Evolutionary conservation across 2,888 invertebrate species (phyloP), one percentile per base, ranked within the genome.

Genomic region (Chalcosyrphus nemorum): DNA sequence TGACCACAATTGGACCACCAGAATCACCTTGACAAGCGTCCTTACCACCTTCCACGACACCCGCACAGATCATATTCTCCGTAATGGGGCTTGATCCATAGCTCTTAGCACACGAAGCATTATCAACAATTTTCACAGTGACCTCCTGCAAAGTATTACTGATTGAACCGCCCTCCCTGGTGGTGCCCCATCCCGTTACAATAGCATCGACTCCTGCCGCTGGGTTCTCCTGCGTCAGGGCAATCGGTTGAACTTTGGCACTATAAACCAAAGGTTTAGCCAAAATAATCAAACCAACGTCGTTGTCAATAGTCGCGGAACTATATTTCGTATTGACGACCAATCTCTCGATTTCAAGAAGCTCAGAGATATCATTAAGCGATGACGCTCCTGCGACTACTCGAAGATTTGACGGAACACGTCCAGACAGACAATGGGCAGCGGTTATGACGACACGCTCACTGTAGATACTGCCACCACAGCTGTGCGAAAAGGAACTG

Each of bases 251-350:
- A 0, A 93, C 91, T 0, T 86, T 88, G 0, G 90, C 87, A 50
- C 88, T 91, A 71, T 92, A 93, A 2, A 87, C 86, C 52, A 94
- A 87, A 0, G 92, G 90, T 2, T 89, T 91, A 0, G 90, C 82
- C 2, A 94, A 90, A 89, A 93, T 92, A 7, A 94, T 88, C 1
- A 94, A 86, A 0, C 93, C 94, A 3, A 94, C 90, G 71, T 94
- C 94, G 82, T 92, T 92, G 71, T 94, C 93, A 90, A 93, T 92
- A 0, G 89, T 88, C 45, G 87, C 88, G 56, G 89, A 88, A 38
- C 87, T 88, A 63, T 88, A 89, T 29, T 87, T 87, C 9, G 2
- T 15, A 9, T 57, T 24, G 6, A 41, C 6, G 3, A 59, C n/a
- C 1, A 41, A 7, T 50, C 88, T 89, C 27, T 61, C 86, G 5